phyloP scores from a whole-genome alignment of 2,888 invertebrate genomes.

The Papilio gigon region DNA sequence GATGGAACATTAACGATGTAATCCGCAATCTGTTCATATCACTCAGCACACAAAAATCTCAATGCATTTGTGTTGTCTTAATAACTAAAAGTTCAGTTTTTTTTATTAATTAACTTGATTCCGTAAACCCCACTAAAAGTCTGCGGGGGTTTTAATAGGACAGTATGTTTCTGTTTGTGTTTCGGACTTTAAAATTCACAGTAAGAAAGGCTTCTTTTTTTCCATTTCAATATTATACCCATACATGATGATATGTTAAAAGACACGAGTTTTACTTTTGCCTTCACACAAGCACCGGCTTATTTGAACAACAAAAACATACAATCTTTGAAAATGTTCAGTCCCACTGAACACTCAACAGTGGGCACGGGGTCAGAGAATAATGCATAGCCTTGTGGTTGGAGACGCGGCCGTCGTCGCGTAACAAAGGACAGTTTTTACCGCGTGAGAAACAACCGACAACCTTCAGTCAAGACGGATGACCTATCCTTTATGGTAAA shows the following conservation, averaged over 20 bases:
- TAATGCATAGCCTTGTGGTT: conserved; percentile 51
- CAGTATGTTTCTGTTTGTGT: background rate
- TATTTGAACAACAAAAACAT: background rate
- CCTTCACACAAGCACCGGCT: no score
- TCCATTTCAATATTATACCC: no score
- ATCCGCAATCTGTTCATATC: background rate
- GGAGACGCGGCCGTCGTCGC: conserved; percentile 44
- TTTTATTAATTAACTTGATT: no score
- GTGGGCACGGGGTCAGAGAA: conserved; percentile 47
- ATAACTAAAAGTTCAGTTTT: no score
- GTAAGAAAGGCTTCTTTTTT: background rate
- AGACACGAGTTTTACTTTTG: no score
- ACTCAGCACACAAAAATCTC: background rate
- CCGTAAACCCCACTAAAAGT: no score
- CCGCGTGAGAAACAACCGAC: conserved; percentile 57
- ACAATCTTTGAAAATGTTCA: background rate
- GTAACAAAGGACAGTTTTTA: conserved; percentile 63
- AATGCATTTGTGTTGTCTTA: background rate
- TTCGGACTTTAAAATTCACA: background rate
- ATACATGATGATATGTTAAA: no score
- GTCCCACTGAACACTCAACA: background rate
- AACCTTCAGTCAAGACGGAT: conserved; percentile 55
- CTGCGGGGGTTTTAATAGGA: no score
- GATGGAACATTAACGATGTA: conserved; percentile 25
- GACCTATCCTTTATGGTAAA: conserved; percentile 48